Conservation (phyloP, 2,113 vertebrate species). For the zebrafish (Danio rerio) region GRCz12tu NC_133187.1:6848501-6849000, state of each 20-base stretch:
- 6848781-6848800: not conserved
- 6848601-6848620: too few species aligned
- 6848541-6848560: too few species aligned
- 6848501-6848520: too few species aligned
- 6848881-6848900: not conserved
- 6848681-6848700: not conserved
- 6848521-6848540: too few species aligned
- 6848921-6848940: not conserved
- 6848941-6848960: not conserved
- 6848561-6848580: too few species aligned
- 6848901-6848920: not conserved
- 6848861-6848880: constrained; percentile 25
- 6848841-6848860: constrained; percentile 28
- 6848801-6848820: not conserved
- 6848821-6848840: not conserved
- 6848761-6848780: not conserved
- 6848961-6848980: not conserved
- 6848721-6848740: not conserved
- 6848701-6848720: not conserved
- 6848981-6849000: not conserved
- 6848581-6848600: too few species aligned
- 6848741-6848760: not conserved
- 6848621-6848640: too few species aligned
- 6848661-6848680: too few species aligned
- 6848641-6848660: too few species aligned